phyloP scores from a whole-genome alignment of 2,797 vertebrate genomes.

The Sylvilagus floridanus region DNA sequence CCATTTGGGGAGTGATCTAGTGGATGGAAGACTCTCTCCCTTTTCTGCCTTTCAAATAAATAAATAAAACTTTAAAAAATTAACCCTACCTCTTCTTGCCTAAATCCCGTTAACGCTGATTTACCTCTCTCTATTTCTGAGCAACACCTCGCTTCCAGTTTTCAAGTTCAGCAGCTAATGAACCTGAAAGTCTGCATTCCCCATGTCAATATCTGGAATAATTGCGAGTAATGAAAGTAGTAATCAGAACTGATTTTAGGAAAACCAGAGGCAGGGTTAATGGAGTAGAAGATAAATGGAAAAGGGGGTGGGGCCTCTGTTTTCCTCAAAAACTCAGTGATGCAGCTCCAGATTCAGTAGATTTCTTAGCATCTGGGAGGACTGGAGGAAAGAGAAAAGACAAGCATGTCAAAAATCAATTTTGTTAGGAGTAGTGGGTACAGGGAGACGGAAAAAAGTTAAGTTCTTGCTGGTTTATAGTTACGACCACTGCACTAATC shows the following conservation, averaged over 20 bases:
- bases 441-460: neutral
- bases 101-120: neutral
- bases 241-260: neutral
- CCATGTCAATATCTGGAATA: neutral
- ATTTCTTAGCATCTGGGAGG: neutral
- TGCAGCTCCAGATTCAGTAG: neutral
- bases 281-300: neutral
- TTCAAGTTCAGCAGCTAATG: neutral
- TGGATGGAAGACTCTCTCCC: too few relatives aligned
- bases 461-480: neutral
- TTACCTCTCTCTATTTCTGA: neutral
- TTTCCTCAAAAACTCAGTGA: neutral
- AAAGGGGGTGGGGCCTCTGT: neutral
- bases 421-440: neutral
- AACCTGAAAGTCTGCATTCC: neutral
- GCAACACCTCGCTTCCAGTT: neutral
- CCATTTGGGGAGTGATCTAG: too few relatives aligned
- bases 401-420: neutral
- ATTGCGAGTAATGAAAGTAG: neutral
- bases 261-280: conserved; percentile 5
- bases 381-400: neutral
- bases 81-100: neutral
- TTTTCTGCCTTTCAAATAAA: too few relatives aligned
- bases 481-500: neutral
- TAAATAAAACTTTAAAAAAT: too few relatives aligned